phyloP scores from a whole-genome alignment of 2,113 vertebrate species.

The Malaclemys terrapin region DNA sequence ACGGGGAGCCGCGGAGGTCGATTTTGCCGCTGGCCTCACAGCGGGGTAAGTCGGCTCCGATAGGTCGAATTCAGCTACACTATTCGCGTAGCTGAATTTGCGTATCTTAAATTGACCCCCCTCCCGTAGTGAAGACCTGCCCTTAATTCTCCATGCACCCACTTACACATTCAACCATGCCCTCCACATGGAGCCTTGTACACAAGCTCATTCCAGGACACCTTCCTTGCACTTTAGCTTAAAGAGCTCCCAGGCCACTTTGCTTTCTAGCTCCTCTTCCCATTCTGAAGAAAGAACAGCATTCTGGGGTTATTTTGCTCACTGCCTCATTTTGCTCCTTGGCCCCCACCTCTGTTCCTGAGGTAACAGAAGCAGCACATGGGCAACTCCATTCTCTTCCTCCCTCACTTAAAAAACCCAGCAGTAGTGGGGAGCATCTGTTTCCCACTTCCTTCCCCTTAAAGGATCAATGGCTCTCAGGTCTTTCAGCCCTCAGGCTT shows the following conservation, averaged over 20 bases:
- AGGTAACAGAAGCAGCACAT: background rate
- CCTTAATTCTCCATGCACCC: background rate
- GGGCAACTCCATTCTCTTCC: background rate
- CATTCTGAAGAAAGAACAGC: background rate
- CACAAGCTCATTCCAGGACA: background rate
- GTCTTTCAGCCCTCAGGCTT: background rate
- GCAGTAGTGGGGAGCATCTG: background rate
- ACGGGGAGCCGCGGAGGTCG: too few relatives aligned
- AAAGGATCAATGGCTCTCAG: too few relatives aligned
- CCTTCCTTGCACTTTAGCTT: background rate
- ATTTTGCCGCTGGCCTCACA: too few relatives aligned
- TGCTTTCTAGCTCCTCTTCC: background rate
- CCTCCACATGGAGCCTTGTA: background rate
- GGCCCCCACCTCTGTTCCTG: background rate
- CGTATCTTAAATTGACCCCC: too few relatives aligned
- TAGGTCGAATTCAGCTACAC: too few relatives aligned
- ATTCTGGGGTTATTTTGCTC: background rate
- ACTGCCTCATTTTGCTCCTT: background rate
- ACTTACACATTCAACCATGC: background rate
- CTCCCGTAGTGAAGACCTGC: too few relatives aligned
- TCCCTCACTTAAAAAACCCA: background rate
- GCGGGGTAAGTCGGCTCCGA: too few relatives aligned
- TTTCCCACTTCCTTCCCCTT: rapidly evolving
- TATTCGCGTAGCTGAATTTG: too few relatives aligned
- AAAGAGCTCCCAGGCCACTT: background rate